Conservation (phyloP, 1,140 invertebrate genomes). For the Atopsyche davidsoni region DNA sequence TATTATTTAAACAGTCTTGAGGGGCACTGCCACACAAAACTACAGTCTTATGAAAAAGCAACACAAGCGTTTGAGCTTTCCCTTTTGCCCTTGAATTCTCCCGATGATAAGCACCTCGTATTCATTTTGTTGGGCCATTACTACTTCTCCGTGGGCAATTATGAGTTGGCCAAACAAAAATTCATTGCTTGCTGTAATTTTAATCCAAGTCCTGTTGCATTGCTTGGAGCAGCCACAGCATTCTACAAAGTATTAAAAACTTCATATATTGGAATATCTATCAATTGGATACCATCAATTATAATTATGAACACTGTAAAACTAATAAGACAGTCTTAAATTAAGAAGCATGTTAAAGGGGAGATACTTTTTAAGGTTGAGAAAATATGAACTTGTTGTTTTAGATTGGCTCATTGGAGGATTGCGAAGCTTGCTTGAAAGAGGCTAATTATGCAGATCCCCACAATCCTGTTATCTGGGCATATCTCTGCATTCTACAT, state of each 20-base stretch:
- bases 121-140: constrained; percentile 7
- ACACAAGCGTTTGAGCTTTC: constrained; percentile 5
- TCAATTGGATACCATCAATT: neutral
- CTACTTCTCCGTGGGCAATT: constrained; percentile 2
- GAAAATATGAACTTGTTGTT: neutral
- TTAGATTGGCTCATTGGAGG: constrained; percentile 7
- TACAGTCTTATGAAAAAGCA: neutral
- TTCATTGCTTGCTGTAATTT: constrained; percentile 9
- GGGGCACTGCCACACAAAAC: constrained; percentile 2
- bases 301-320: neutral
- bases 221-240: constrained; percentile 12
- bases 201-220: constrained; percentile 5
- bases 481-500: constrained; percentile 8
- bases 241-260: constrained; percentile 9
- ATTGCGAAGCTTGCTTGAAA: constrained; percentile 17
- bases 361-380: neutral
- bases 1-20: constrained; percentile 6
- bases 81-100: constrained; percentile 7
- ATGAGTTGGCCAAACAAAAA: constrained; percentile 3
- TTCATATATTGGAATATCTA: neutral
- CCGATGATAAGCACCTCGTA: constrained; percentile 10
- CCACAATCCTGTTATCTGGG: constrained; percentile 7
- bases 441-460: constrained; percentile 9
- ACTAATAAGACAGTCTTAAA: neutral
- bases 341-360: neutral